Evolutionary conservation across 2,113 vertebrate genomes (phyloP).

Genomic region (Pithys albifrons): DNA sequence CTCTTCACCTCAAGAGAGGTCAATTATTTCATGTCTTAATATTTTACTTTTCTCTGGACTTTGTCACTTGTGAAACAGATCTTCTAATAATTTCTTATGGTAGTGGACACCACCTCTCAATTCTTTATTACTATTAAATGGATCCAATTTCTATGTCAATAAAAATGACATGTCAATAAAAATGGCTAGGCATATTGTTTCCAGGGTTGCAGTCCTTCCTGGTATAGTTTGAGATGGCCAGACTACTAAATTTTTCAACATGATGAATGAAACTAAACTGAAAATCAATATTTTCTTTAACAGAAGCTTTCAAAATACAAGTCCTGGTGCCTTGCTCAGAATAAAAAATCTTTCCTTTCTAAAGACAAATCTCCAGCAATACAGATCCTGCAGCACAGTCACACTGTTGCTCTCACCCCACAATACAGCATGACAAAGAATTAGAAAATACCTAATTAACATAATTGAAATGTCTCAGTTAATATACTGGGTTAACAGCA

Average conservation of each 20-base stretch:
- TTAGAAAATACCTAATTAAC: slow-evolving; percentile 32
- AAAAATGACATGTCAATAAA: background rate
- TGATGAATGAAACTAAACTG: slow-evolving; percentile 2
- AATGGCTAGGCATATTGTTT: background rate
- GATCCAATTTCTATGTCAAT: background rate
- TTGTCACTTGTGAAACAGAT: background rate
- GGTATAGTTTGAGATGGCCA: background rate
- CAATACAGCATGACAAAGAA: background rate
- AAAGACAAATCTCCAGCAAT: background rate
- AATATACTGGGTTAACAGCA: slow-evolving; percentile 13
- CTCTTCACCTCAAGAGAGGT: background rate
- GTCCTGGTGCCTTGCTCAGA: background rate
- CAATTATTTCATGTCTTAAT: background rate
- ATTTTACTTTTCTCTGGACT: background rate
- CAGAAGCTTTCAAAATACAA: slow-evolving; percentile 10
- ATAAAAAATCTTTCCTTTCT: background rate
- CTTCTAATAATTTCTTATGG: background rate
- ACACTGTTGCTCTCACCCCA: background rate
- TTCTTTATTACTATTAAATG: background rate
- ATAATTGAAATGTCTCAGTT: slow-evolving; percentile 35
- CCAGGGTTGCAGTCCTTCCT: background rate
- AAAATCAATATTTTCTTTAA: slow-evolving; percentile 27
- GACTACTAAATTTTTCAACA: background rate
- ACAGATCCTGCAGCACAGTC: background rate
- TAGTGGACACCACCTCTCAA: background rate